phyloP scores from a whole-genome alignment of 23 tunicate genomes.

The Phallusia fumigata region DNA sequence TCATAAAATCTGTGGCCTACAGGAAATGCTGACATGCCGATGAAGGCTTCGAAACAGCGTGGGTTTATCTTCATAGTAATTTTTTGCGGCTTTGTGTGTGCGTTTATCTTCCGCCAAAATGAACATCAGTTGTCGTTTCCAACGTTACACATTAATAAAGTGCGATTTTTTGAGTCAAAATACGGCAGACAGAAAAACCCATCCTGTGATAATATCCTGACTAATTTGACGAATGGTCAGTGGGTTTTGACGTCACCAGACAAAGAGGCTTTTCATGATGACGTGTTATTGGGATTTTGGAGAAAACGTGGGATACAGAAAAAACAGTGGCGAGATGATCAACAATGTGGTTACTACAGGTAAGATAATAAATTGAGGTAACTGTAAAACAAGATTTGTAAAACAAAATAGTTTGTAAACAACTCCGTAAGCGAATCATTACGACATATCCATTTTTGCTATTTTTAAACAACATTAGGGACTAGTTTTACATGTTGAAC shows the following conservation, averaged over 20 bases:
- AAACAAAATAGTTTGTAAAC: too few relatives aligned
- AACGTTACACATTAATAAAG: background rate
- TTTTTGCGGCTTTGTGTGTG: background rate
- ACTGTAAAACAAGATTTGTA: too few relatives aligned
- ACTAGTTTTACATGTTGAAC: too few relatives aligned
- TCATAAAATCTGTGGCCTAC: too few relatives aligned
- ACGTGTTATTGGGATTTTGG: background rate
- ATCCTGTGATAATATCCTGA: background rate
- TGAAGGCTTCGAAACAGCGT: too few relatives aligned
- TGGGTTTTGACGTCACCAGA: background rate
- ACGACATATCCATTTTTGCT: too few relatives aligned
- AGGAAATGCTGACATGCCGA: too few relatives aligned
- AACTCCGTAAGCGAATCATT: too few relatives aligned
- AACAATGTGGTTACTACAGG: background rate
- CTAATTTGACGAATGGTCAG: background rate
- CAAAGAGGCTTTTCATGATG: background rate
- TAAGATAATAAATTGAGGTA: background rate
- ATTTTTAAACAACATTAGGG: too few relatives aligned
- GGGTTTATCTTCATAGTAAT: background rate
- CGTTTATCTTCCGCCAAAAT: background rate
- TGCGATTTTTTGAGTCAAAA: background rate
- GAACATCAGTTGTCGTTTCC: background rate
- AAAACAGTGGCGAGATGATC: background rate
- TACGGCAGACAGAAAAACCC: background rate
- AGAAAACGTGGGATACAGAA: background rate